Conservation (phyloP, 2,888 invertebrate species). For the Noctua pronuba region DNA sequence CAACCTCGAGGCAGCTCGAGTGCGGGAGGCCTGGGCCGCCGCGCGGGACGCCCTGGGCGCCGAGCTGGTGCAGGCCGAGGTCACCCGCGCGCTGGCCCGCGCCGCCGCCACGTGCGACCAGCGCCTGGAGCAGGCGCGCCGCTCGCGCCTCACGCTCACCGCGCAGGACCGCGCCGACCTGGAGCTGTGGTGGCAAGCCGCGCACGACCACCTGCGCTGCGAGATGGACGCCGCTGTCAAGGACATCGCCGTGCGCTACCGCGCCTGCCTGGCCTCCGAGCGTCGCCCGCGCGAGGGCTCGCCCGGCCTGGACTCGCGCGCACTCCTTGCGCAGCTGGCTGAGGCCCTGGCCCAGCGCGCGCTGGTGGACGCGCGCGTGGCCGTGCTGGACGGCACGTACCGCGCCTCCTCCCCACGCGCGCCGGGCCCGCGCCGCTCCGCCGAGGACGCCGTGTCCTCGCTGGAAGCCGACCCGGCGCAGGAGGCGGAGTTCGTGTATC, state of each 20-base stretch:
- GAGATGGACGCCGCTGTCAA: constrained; percentile 93
- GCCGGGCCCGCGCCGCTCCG: constrained; percentile 70
- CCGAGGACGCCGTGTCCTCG: constrained; percentile 84
- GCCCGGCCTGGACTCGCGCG: constrained; percentile 79
- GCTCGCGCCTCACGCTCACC: constrained; percentile 91
- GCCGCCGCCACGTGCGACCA: constrained; percentile 93
- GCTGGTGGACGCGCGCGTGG: constrained; percentile 94
- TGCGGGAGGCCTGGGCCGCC: constrained; percentile 94
- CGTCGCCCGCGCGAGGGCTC: constrained; percentile 77
- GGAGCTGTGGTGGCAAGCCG: constrained; percentile 94
- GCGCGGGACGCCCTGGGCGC: constrained; percentile 94
- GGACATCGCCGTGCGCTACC: constrained; percentile 92
- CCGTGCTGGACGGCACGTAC: constrained; percentile 91
- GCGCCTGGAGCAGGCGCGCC: constrained; percentile 89
- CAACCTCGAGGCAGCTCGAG: constrained; percentile 91
- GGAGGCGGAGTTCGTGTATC: constrained; percentile 92
- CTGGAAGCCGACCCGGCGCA: constrained; percentile 90
- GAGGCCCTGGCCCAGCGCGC: constrained; percentile 77
- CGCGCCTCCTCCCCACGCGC: constrained; percentile 75
- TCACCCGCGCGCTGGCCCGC: constrained; percentile 93
- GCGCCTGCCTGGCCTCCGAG: constrained; percentile 90
- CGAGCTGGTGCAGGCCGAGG: constrained; percentile 94
- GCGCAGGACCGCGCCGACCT: constrained; percentile 92
- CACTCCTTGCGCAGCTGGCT: constrained; percentile 73
- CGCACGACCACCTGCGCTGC: constrained; percentile 92